Evolutionary conservation across 2,113 vertebrate genomes (phyloP), one percentile per base, ranked within the genome.

Genomic region (Agelaius tricolor): DNA sequence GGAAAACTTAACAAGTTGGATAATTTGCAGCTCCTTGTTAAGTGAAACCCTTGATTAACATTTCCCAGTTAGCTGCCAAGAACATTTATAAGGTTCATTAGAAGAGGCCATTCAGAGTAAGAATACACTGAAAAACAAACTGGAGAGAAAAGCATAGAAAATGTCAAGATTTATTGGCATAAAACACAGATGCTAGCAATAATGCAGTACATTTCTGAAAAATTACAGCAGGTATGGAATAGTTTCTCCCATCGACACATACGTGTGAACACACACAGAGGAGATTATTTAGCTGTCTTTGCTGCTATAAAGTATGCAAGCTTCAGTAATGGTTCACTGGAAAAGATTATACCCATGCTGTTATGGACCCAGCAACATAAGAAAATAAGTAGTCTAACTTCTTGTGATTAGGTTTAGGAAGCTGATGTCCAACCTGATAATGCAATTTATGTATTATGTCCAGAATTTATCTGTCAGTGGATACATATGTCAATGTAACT

Each of bases 21-120:
- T 92, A 93, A 96, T 96, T 95, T 93, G 69, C 35, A 67, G 47
- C 35, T 78, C 55, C 65, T 75, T 93, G n/a, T 94, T 85, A 96
- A 95, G 46, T 88, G 68, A 95, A 94, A 86, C 51, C 58, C 62
- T 93, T 95, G 72, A 95, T 96, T 97, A 95, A 93, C 39, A 28
- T 88, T 91, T 92, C 47, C 26, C 59, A 81, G 80, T 87, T 90
- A 87, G 71, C 69, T 89, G 62, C 58, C 78, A 93, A 88, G 93
- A 91, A 82, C 65, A 51, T 79, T 90, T 83, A 57, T 59, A 54
- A 84, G 49, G 57, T 89, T 94, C 68, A 84, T 88, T 93, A 84
- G 82, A 62, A 58, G 22, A 90, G 16, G 18, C 51, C 55, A 66
- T 68, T 95, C 79, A 90, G 66, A 58, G 4, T 61, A 55, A 80